phyloP scores from a whole-genome alignment of 2,797 vertebrate genomes.

The Ibycter americanus region DNA sequence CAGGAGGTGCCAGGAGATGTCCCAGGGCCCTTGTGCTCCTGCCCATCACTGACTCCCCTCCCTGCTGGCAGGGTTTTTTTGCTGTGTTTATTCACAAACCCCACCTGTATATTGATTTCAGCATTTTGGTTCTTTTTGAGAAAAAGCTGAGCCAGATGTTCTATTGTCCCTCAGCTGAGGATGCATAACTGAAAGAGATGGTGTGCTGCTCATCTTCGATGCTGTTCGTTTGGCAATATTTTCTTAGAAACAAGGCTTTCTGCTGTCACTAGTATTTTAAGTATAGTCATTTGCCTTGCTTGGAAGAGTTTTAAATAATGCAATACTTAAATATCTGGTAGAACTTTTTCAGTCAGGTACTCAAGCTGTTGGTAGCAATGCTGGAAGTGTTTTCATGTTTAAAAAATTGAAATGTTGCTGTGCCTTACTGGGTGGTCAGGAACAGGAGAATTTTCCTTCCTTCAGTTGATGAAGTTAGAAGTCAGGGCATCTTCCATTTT shows the following conservation, averaged over 20 bases:
- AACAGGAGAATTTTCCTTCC: not conserved
- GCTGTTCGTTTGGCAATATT: not conserved
- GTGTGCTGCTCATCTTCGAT: not conserved
- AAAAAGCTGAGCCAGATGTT: not conserved
- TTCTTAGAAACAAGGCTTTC: not conserved
- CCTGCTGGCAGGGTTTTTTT: not conserved
- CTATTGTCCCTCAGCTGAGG: not conserved
- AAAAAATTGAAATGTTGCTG: not conserved
- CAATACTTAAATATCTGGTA: not conserved
- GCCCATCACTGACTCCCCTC: rapidly evolving
- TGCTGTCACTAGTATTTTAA: not conserved
- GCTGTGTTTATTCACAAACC: not conserved
- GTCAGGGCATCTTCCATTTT: not conserved
- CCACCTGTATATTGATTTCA: not conserved
- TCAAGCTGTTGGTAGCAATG: not conserved
- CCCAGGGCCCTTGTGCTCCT: not conserved
- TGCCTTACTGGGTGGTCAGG: not conserved
- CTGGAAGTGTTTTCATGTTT: not conserved
- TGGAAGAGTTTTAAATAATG: not conserved
- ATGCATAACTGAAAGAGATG: not conserved
- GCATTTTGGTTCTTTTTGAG: not conserved
- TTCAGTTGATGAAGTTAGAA: not conserved
- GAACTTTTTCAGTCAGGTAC: not conserved
- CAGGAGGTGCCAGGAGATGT: not conserved
- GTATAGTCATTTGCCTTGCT: not conserved